Evolutionary conservation across 1,140 invertebrate genomes (phyloP), one percentile per base, ranked within the genome.

Genomic region (Tachypleus tridentatus): DNA sequence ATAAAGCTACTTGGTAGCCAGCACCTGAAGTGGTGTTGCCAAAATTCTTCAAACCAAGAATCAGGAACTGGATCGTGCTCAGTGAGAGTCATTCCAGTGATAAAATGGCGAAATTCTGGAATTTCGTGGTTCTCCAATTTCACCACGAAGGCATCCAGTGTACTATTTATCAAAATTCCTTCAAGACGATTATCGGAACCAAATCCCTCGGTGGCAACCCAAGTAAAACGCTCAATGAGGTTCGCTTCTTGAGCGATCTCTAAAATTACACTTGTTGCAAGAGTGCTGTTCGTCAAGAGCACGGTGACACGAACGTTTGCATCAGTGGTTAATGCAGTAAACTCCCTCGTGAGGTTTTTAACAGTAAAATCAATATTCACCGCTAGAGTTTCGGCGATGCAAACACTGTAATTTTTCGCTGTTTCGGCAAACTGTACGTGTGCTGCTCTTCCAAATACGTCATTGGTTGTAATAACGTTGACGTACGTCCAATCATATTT

Each of bases 21-120:
- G 69, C 79, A 80, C 50, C 75, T 63, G 63, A 76, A 78, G 3
- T 74, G 64, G n/a, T 74, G 62, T 59, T 80, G 74, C 70, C 75
- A 80, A 66, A 75, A 79, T 60, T 80, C 79, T 59, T 77, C 72
- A 63, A 80, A 80, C 79, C 79, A 81, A 3, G 70, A 66, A 60
- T 72, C 69, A 0, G 79, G 76, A 60, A 80, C 76, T 1, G 69
- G 67, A 3, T 59, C 66, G 62, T 78, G 77, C 49, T 73, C 75
- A 29, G 67, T 64, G 52, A 77, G 74, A 6, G 69, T 76, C 62
- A 78, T 72, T 11, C 70, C 64, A 29, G 75, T 73, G 52, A 80
- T 66, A 64, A 76, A 80, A 47, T 66, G 47, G 57, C 77, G 74
- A 65, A 78, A 76, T 47, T 74, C 73, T 50, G 76, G 76, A 10